phyloP scores from a whole-genome alignment of 2,113 vertebrate genomes.

The Ammodytes marinus region DNA sequence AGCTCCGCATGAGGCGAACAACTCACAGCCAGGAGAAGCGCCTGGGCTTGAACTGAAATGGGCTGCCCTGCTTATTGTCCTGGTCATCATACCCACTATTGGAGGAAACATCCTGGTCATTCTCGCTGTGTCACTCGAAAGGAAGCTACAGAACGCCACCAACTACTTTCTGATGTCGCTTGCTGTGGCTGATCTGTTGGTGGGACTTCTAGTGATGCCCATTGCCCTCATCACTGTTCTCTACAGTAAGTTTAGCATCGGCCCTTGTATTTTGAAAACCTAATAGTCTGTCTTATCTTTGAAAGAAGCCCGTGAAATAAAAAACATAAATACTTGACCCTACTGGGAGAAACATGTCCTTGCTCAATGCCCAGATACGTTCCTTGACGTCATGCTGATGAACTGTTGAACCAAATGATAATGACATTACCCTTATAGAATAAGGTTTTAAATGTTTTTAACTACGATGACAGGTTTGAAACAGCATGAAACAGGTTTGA shows the following conservation, averaged over 20 bases:
- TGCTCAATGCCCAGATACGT: background rate
- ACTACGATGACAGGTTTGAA: background rate
- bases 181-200: conserved; percentile 95
- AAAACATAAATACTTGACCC: background rate
- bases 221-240: conserved; percentile 93
- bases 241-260: conserved; percentile 75
- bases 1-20: conserved; percentile 53
- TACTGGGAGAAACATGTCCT: background rate
- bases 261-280: background rate
- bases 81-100: conserved; percentile 96
- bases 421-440: background rate
- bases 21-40: conserved; percentile 61
- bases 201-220: conserved; percentile 98
- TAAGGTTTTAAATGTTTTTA: background rate
- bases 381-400: background rate
- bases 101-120: conserved; percentile 98
- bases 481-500: too few species aligned
- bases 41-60: conserved; percentile 82
- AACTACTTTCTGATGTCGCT: conserved; percentile 98
- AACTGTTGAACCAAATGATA: background rate
- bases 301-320: background rate
- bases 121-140: conserved; percentile 94
- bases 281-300: background rate
- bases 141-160: conserved; percentile 96
- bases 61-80: conserved; percentile 91